These are phyloP conservation scores for Catalaphyllia jardinei DNA, from an alignment of 64 coral and sea anemone genomes.

Conservation along the genomic window DNA sequence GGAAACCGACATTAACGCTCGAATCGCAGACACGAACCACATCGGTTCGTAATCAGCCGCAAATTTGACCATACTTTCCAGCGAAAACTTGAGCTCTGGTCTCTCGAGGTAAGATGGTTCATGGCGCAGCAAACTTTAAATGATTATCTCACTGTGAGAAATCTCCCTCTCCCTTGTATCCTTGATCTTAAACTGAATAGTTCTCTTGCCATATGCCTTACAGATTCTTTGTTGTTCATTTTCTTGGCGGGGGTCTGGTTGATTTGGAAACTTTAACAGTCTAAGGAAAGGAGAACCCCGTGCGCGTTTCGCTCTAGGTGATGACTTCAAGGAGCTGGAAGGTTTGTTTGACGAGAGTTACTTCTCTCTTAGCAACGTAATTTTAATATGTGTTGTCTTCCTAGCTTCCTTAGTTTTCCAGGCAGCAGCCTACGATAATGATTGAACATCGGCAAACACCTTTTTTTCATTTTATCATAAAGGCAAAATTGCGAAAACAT, in stretches of 20 bases:
- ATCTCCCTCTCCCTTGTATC: neutral
- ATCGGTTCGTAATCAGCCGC: neutral
- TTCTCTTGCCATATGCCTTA: neutral
- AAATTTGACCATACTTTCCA: neutral
- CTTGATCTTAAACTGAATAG: neutral
- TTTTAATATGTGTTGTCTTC: neutral
- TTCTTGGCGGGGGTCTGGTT: neutral
- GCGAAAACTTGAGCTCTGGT: neutral
- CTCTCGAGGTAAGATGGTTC: neutral
- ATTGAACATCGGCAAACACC: neutral
- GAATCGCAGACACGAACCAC: neutral
- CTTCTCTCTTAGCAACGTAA: neutral
- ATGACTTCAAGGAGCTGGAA: constrained; percentile 39
- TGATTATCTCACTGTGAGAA: too few species aligned
- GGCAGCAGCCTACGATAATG: neutral
- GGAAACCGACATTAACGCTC: neutral
- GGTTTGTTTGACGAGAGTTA: neutral
- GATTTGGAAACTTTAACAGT: neutral
- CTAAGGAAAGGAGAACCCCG: neutral
- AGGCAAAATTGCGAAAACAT: neutral
- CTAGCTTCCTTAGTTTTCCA: neutral
- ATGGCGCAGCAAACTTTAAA: too few species aligned
- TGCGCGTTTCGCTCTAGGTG: neutral
- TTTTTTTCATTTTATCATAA: neutral
- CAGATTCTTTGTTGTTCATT: neutral